Conservation (phyloP, 2,113 vertebrate genomes). For the Aldabrachelys gigantea region DNA sequence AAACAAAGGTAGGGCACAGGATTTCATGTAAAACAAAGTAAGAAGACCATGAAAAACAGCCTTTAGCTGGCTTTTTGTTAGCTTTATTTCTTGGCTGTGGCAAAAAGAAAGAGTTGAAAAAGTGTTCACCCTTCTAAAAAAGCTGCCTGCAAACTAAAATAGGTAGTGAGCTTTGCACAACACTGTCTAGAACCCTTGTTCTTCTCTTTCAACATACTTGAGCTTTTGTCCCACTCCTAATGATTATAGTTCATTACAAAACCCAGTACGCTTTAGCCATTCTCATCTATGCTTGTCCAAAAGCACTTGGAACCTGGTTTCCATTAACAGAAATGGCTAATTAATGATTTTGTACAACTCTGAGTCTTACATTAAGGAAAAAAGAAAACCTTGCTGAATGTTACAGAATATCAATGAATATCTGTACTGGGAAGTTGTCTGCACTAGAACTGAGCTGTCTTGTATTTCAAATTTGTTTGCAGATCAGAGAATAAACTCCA, state of each 20-base stretch:
- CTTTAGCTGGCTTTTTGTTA: constrained; percentile 61
- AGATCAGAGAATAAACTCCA: not conserved
- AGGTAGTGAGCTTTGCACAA: constrained; percentile 50
- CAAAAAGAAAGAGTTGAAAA: constrained; percentile 46
- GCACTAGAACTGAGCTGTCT: not conserved
- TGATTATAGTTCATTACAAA: constrained; percentile 18
- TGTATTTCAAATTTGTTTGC: not conserved
- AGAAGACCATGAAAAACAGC: constrained; percentile 45
- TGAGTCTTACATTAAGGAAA: constrained; percentile 9
- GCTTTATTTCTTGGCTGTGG: constrained; percentile 58
- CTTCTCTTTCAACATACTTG: constrained; percentile 33
- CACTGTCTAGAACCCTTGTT: not conserved
- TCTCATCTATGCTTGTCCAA: constrained; percentile 5
- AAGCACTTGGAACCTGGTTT: constrained; percentile 19
- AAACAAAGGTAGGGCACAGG: constrained; percentile 63
- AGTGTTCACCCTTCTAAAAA: constrained; percentile 37
- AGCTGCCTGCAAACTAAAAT: constrained; percentile 53
- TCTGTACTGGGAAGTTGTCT: not conserved
- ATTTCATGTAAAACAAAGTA: constrained; percentile 56
- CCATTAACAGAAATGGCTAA: constrained; percentile 12
- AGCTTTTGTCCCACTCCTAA: constrained; percentile 7
- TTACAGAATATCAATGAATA: not conserved
- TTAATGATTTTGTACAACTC: constrained; percentile 15
- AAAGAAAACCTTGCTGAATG: not conserved
- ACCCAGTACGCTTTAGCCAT: constrained; percentile 16